Conservation (phyloP, 1,140 invertebrate species). For the Zelostemma sp. region DNA sequence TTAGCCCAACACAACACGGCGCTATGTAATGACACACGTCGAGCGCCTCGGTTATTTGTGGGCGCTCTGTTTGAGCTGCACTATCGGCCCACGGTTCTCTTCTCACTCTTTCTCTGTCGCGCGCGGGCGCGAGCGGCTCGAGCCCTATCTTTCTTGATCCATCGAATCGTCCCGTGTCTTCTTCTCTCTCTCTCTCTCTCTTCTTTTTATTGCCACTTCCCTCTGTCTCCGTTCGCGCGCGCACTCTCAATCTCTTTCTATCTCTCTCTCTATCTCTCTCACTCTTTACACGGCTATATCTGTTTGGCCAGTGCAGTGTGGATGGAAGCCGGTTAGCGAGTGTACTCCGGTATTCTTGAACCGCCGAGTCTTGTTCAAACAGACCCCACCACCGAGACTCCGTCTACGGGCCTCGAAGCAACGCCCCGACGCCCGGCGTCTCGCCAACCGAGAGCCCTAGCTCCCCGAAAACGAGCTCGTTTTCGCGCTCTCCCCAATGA, state of each 20-base stretch:
- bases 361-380: constrained; percentile 68
- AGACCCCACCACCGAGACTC: constrained; percentile 50
- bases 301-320: constrained; percentile 56
- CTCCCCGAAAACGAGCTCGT: constrained; percentile 21
- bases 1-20: constrained; percentile 47
- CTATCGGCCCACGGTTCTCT: not conserved
- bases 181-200: constrained; percentile 2
- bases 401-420: constrained; percentile 13
- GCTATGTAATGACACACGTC: constrained; percentile 43
- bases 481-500: constrained; percentile 4
- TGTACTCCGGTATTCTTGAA: constrained; percentile 66
- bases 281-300: constrained; percentile 32
- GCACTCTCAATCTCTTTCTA: constrained; percentile 25
- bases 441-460: constrained; percentile 19
- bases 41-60: constrained; percentile 24
- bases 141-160: not conserved
- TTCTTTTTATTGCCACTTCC: no score
- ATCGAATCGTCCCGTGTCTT: not conserved
- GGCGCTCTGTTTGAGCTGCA: constrained; percentile 21
- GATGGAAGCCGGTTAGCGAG: constrained; percentile 67
- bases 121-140: not conserved
- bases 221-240: no score
- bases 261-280: constrained; percentile 48
- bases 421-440: constrained; percentile 2
- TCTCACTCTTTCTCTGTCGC: not conserved